phyloP scores from a whole-genome alignment of 1,140 invertebrate species.

The Pogonomyrmex barbatus region DNA sequence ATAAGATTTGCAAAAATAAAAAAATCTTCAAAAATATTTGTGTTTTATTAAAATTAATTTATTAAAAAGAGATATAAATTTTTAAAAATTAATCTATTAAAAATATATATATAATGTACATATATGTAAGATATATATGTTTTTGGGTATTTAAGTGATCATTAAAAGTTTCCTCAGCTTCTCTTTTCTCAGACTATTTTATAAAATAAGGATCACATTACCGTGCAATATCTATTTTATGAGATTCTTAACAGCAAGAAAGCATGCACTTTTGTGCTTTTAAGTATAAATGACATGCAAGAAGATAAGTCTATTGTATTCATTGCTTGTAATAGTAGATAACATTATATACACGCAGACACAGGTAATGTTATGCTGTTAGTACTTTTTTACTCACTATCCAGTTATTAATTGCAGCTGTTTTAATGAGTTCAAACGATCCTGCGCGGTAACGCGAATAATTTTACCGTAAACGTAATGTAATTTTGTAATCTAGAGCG shows the following conservation, averaged over 20 bases:
- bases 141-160: background rate
- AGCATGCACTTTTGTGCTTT: slow-evolving; percentile 15
- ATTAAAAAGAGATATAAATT: background rate
- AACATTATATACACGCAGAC: background rate
- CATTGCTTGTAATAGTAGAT: slow-evolving; percentile 10
- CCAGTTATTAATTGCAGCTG: slow-evolving; percentile 53
- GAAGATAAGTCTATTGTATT: background rate
- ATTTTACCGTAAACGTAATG: slow-evolving; percentile 48
- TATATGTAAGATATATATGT: background rate
- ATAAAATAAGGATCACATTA: background rate
- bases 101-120: background rate
- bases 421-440: slow-evolving; percentile 47
- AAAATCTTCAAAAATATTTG: background rate
- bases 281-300: slow-evolving; percentile 6
- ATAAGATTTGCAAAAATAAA: background rate
- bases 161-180: background rate
- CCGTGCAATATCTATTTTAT: background rate
- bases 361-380: background rate
- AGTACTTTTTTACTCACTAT: slow-evolving; percentile 1
- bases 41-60: background rate
- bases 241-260: background rate
- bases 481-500: slow-evolving; percentile 34
- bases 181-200: background rate
- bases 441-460: slow-evolving; percentile 23
- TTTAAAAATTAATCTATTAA: background rate